Percentiles rank a stretch among this genome's conserved stretches.
These are phyloP conservation scores for Zosterops lateralis DNA, from an alignment of 2,113 vertebrate genomes.

Conservation along the genomic window DNA sequence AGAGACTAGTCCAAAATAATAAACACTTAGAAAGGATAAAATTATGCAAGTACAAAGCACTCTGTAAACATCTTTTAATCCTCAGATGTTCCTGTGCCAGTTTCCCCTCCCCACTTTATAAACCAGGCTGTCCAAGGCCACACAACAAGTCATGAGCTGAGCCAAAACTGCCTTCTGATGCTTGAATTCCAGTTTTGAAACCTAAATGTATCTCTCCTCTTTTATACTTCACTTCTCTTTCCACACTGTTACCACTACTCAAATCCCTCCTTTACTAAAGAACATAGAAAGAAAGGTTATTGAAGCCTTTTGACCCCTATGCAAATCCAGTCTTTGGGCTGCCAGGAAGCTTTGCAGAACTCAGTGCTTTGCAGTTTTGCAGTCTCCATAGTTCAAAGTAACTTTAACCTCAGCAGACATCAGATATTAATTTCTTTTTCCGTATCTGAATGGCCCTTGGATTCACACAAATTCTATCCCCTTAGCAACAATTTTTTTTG, in stretches of 20 bases:
- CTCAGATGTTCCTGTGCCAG: not conserved
- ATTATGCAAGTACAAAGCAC: slow-evolving; percentile 16
- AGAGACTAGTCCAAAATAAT: slow-evolving; percentile 7
- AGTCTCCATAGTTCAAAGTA: not conserved
- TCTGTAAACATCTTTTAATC: slow-evolving; percentile 39
- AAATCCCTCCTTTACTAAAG: not conserved
- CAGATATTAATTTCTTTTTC: not conserved
- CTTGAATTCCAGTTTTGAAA: not conserved
- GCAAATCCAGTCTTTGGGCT: not conserved
- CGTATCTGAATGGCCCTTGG: not conserved
- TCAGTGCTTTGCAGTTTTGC: not conserved
- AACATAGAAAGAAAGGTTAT: not conserved
- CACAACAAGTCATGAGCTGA: not conserved
- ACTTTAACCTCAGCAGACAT: not conserved
- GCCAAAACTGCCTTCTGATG: not conserved
- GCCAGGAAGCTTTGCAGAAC: not conserved
- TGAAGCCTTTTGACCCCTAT: not conserved
- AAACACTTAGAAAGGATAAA: slow-evolving; percentile 36
- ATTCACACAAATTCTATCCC: not conserved
- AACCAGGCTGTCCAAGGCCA: not conserved
- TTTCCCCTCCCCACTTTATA: not conserved
- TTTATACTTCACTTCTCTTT: not conserved
- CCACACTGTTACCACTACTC: not conserved
- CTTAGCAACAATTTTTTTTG: not conserved
- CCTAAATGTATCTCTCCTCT: not conserved